These are phyloP conservation scores for Hyppa rectilinea DNA, from an alignment of 2,888 invertebrate genomes.

Conservation along the genomic window DNA sequence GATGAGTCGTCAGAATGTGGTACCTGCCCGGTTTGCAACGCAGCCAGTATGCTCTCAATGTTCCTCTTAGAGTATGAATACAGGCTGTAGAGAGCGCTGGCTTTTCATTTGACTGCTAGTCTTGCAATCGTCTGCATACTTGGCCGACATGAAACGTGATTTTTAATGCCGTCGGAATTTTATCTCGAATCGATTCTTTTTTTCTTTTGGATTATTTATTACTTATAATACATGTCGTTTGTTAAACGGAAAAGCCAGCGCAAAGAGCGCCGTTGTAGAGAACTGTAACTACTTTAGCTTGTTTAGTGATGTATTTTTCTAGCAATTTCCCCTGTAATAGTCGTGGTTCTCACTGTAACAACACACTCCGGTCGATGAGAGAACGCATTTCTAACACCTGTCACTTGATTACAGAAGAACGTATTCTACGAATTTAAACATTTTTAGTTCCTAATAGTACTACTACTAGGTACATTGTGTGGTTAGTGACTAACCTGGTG, in stretches of 20 bases:
- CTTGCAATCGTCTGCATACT: neutral
- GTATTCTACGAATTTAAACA: no score
- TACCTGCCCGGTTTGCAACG: constrained; percentile 67
- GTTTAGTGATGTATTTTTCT: constrained; percentile 4
- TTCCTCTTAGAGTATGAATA: constrained; percentile 45
- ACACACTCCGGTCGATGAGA: no score
- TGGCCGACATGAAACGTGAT: no score
- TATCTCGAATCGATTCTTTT: neutral
- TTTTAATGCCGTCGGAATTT: neutral
- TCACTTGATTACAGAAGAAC: no score
- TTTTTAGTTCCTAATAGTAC: no score
- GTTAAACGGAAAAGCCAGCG: constrained; percentile 44
- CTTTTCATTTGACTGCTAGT: constrained; percentile 26
- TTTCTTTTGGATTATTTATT: neutral
- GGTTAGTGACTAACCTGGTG: no score
- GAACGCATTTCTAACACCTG: no score
- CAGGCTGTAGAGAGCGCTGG: constrained; percentile 54
- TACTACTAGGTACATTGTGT: no score
- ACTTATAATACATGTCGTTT: neutral
- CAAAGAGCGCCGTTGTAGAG: constrained; percentile 26
- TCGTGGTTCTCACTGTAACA: neutral
- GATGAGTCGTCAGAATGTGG: constrained; percentile 63
- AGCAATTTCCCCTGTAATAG: neutral
- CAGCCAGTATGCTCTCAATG: constrained; percentile 60
- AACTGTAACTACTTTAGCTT: constrained; percentile 7